Percentiles rank a stretch among this genome's conserved stretches.
phyloP scores from a whole-genome alignment of 2,888 invertebrate genomes.

The Geotrupes spiniger region DNA sequence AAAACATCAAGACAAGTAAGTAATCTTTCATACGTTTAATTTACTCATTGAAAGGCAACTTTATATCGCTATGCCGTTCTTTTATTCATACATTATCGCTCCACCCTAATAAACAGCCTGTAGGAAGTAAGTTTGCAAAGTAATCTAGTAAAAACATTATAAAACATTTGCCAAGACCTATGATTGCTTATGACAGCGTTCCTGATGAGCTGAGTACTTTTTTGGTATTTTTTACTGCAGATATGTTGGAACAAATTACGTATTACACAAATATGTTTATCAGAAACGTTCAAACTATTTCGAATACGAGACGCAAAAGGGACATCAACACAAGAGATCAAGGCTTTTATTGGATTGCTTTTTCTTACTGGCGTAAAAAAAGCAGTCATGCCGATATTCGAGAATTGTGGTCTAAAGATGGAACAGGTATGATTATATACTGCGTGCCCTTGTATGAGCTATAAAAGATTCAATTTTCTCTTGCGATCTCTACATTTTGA shows the following conservation, averaged over 20 bases:
- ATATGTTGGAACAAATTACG: no score
- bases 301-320: constrained; percentile 3
- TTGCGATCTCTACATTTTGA: constrained; percentile 3
- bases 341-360: no score
- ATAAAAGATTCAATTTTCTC: constrained; percentile 5
- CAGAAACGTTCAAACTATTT: constrained; percentile 2
- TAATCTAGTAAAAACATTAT: constrained; percentile 1
- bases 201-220: neutral
- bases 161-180: constrained; percentile 1
- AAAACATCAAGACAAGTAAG: no score
- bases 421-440: constrained; percentile 1
- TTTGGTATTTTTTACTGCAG: no score
- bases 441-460: constrained; percentile 2
- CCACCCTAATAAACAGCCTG: constrained; percentile 4
- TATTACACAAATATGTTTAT: constrained; percentile 3
- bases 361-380: no score
- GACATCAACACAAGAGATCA: no score
- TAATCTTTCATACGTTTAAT: no score
- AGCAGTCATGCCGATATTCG: no score
- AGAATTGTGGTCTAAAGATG: constrained; percentile 7
- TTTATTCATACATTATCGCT: no score
- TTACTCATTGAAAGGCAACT: no score
- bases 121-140: constrained; percentile 1
- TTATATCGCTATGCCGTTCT: no score
- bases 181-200: constrained; percentile 1